Evolutionary conservation across 2,113 vertebrate species (phyloP), one percentile per base, ranked within the genome.

Genomic region (Epinephelus fuscoguttatus): DNA sequence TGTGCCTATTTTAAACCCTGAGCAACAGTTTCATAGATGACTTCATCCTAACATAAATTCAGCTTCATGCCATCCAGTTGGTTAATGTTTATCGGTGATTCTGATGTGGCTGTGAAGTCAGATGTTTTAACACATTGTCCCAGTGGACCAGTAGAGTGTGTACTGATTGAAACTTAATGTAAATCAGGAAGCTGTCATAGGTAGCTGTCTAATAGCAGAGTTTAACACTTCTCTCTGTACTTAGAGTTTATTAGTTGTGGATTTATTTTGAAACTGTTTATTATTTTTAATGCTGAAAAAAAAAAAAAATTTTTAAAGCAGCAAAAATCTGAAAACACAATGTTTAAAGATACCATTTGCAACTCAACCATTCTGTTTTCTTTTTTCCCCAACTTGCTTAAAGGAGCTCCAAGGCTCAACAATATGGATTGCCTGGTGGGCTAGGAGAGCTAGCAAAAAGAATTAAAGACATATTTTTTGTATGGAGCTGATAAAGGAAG

Each of bases 1-100:
- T 53, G 25, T 12, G 33, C 57, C 68, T 63, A 47, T 63, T 82
- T 69, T 71, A 71, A 83, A 88, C 23, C 25, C 18, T 37, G n/a
- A 53, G 67, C 80, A 61, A 40, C 62, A 59, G 47, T 76, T 55
- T 63, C 33, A 66, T 12, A 45, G 37, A 73, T 68, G 33, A 30
- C n/a, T 52, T 78, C 6, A 61, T 42, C n/a, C 45, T 7, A 23
- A 42, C 17, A 55, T 23, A 33, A n/a, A n/a, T 85, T 18, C 25
- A 79, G 19, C n/a, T 64, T 40, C 53, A 19, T 75, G 33, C 64
- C 7, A 6, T 64, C n/a, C 25, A 42, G 21, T 27, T 59, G 40
- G 14, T 53, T n/a, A 3, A 2, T 80, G 19, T 27, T 71, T 23
- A 17, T 10, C 52, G 7, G 27, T 66, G 3, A 49, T 56, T 67